Evolutionary conservation across 2,797 vertebrate genomes (phyloP).

Genomic region (Manis crassicaudata): DNA sequence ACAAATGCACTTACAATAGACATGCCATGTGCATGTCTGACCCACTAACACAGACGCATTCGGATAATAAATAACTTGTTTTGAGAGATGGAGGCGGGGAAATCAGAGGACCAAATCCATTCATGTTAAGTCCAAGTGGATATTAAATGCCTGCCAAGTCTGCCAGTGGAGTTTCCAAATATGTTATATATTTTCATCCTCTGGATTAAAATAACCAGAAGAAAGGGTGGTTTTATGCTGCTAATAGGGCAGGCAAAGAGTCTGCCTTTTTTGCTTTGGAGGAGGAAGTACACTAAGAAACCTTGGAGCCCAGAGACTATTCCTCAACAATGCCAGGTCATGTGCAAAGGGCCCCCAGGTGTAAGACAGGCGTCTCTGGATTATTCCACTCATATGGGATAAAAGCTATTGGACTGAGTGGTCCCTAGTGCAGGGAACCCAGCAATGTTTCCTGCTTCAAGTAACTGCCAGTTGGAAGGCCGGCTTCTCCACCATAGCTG

Average conservation of each 20-base stretch:
- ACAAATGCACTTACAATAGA: constrained; percentile 49
- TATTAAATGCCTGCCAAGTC: constrained; percentile 63
- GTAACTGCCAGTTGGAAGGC: background rate
- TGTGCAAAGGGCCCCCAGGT: background rate
- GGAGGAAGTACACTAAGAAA: background rate
- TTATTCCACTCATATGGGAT: background rate
- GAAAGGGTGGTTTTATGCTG: constrained; percentile 51
- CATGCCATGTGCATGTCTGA: constrained; percentile 58
- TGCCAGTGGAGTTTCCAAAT: constrained; percentile 60
- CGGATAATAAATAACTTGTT: constrained; percentile 72
- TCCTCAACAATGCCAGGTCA: background rate
- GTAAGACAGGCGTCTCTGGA: background rate
- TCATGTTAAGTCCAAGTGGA: constrained; percentile 71
- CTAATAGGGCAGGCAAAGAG: constrained; percentile 46
- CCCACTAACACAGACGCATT: constrained; percentile 53
- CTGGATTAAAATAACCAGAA: constrained; percentile 50
- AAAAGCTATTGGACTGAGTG: background rate
- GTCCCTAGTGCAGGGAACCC: background rate
- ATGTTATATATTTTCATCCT: constrained; percentile 71
- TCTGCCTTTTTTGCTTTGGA: background rate
- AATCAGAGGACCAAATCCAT: constrained; percentile 70
- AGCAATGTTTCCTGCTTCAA: background rate
- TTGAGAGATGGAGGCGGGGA: constrained; percentile 52
- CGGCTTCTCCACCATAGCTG: background rate
- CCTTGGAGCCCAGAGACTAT: background rate